Evolutionary conservation across 92 coral and sea anemone genomes (phyloP).

Genomic region (Muricea muricata): DNA sequence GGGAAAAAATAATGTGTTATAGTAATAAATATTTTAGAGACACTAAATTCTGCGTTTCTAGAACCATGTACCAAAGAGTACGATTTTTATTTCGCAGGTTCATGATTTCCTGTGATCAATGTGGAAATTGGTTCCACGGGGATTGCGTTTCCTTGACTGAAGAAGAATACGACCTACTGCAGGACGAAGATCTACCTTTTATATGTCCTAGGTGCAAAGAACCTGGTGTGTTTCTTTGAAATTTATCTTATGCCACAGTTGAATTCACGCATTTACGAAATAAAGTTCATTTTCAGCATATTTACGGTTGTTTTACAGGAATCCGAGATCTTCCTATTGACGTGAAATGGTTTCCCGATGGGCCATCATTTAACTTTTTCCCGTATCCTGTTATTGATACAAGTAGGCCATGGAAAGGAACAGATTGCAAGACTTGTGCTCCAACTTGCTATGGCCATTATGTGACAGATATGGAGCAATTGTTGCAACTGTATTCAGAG

Average conservation of each 20-base stretch:
- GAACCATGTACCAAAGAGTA: background rate
- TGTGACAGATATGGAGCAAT: conserved; percentile 33
- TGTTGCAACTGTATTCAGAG: conserved; percentile 51
- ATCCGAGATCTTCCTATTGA: conserved; percentile 39
- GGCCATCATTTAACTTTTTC: conserved; percentile 36
- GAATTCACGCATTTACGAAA: background rate
- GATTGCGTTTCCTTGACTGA: conserved; percentile 57
- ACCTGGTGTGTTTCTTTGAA: conserved; percentile 13
- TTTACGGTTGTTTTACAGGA: conserved; percentile 22
- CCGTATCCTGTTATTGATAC: conserved; percentile 48
- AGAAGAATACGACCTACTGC: background rate
- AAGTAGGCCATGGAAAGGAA: conserved; percentile 32
- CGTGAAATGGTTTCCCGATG: conserved; percentile 53
- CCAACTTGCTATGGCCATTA: conserved; percentile 53
- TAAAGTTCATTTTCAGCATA: background rate
- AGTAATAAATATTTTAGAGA: too few relatives aligned
- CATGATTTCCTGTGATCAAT: conserved; percentile 57
- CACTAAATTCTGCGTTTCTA: background rate
- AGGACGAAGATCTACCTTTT: background rate
- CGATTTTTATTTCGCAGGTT: background rate
- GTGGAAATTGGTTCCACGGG: conserved; percentile 69
- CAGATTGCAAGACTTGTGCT: conserved; percentile 41
- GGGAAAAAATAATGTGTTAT: too few relatives aligned
- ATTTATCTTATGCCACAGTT: background rate
- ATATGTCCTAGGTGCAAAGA: conserved; percentile 15